These are phyloP conservation scores for Holothuria leucospilota DNA, from an alignment of 53 echinoderm and acorn worm genomes.

Conservation along the genomic window DNA sequence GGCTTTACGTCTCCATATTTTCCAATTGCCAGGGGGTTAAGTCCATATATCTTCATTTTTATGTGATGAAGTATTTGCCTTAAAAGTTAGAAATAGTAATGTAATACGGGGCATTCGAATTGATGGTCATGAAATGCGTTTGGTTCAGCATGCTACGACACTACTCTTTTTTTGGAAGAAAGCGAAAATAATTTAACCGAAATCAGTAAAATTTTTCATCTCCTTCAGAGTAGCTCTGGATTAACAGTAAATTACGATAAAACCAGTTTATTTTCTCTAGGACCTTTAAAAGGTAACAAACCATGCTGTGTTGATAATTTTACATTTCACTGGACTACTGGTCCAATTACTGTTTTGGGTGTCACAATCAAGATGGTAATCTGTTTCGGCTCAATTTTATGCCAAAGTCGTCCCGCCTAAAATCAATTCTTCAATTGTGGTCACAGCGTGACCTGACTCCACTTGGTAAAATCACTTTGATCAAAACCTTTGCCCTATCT, in stretches of 20 bases:
- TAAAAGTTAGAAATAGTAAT: background rate
- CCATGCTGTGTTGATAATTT: background rate
- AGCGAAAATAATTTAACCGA: too few species aligned
- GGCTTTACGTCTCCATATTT: too few species aligned
- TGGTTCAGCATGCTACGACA: background rate
- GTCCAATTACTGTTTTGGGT: background rate
- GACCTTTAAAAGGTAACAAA: background rate
- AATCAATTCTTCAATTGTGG: background rate
- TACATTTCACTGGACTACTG: background rate
- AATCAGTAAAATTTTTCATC: too few species aligned
- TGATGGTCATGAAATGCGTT: background rate
- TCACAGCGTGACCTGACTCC: slow-evolving; percentile 25
- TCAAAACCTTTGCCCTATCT: slow-evolving; percentile 4
- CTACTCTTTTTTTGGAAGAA: too few species aligned
- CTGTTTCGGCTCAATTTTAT: background rate
- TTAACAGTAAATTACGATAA: background rate
- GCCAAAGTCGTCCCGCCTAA: background rate
- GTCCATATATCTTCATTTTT: background rate
- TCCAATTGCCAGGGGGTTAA: background rate
- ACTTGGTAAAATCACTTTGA: background rate
- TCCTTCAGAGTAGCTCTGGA: background rate
- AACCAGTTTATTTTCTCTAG: background rate
- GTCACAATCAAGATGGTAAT: background rate
- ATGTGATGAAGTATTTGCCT: background rate
- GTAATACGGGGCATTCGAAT: background rate